Conservation (phyloP, 2,797 vertebrate species). For the Falco novaeseelandiae region DNA sequence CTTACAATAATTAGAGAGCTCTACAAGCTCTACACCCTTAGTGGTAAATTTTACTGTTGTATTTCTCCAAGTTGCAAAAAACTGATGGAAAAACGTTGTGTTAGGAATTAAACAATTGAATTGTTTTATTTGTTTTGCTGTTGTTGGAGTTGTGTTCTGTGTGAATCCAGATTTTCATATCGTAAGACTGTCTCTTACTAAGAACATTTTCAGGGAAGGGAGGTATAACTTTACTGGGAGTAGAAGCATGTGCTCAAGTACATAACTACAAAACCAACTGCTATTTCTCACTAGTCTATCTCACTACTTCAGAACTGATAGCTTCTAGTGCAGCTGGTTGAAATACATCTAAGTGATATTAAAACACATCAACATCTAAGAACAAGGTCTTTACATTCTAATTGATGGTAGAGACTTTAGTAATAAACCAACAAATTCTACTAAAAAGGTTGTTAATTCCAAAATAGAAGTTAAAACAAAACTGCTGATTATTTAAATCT, state of each 20-base stretch:
- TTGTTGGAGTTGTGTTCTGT: neutral
- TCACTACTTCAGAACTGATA: neutral
- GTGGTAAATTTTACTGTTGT: neutral
- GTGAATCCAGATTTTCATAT: neutral
- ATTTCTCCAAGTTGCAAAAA: neutral
- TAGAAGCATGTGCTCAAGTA: neutral
- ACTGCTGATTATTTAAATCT: neutral
- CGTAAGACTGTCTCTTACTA: neutral
- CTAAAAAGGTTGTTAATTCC: neutral
- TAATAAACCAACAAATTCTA: neutral
- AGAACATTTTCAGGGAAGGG: neutral
- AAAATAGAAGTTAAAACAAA: neutral
- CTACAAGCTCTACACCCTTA: neutral
- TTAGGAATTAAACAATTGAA: neutral
- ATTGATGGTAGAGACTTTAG: neutral
- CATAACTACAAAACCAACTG: neutral
- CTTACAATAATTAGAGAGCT: neutral
- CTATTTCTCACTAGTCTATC: neutral
- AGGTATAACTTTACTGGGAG: neutral
- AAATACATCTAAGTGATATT: neutral
- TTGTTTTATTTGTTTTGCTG: neutral
- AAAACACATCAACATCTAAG: neutral
- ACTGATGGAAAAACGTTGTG: neutral
- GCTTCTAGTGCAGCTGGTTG: neutral
- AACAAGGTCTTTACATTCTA: neutral